phyloP scores from a whole-genome alignment of 2,888 invertebrate genomes.

The Apoderus coryli region DNA sequence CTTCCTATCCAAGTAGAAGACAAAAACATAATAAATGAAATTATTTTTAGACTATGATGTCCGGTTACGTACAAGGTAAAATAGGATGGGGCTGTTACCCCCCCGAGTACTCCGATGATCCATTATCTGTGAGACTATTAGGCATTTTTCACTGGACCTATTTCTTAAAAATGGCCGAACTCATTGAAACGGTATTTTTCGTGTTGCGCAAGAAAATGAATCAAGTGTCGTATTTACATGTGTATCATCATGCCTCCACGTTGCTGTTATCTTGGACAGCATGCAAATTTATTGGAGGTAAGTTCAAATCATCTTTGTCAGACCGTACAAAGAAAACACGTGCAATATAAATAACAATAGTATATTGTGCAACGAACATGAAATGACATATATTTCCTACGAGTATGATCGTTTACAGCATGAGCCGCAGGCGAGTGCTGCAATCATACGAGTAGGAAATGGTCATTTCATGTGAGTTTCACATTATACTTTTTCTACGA shows the following conservation, averaged over 20 bases:
- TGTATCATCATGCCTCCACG: slow-evolving; percentile 57
- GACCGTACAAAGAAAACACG: too few relatives aligned
- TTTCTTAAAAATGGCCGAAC: slow-evolving; percentile 48
- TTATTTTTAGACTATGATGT: slow-evolving; percentile 39
- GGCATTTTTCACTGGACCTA: slow-evolving; percentile 41
- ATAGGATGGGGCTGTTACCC: slow-evolving; percentile 51
- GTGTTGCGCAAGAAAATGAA: slow-evolving; percentile 53
- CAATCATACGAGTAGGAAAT: too few relatives aligned
- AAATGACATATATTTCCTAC: too few relatives aligned
- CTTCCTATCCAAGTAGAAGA: too few relatives aligned
- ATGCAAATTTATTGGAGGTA: slow-evolving; percentile 52
- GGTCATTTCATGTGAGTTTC: too few relatives aligned
- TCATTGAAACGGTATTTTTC: slow-evolving; percentile 57
- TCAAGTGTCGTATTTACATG: slow-evolving; percentile 56
- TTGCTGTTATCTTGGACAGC: slow-evolving; percentile 44
- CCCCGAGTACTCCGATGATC: slow-evolving; percentile 52
- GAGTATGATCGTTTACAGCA: too few relatives aligned
- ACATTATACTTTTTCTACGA: too few relatives aligned
- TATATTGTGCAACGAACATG: too few relatives aligned
- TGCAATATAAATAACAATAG: too few relatives aligned
- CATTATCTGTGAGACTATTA: slow-evolving; percentile 41
- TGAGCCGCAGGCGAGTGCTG: too few relatives aligned
- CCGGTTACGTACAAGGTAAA: slow-evolving; percentile 45
- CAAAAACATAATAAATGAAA: too few relatives aligned
- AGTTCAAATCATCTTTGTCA: slow-evolving; percentile 8